Base-by-base conservation (phyloP, 2,797 vertebrate genomes). In the Danio albolineatus region DNA sequence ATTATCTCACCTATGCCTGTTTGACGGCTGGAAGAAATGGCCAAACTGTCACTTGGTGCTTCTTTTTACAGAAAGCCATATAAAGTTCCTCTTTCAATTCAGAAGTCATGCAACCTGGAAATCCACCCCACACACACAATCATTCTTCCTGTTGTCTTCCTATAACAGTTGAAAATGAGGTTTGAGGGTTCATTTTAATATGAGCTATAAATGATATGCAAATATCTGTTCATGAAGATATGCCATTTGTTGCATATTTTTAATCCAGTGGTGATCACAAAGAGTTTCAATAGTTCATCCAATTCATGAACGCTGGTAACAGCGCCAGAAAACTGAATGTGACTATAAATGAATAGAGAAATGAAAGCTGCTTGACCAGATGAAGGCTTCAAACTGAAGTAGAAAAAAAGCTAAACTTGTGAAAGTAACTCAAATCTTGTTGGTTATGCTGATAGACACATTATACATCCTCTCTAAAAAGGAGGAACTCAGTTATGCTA, bases 31-130 rank as follows among this genome's bases (percentile, higher is more conserved):
- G 21, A 39, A 48, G 21, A 61, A 61, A 54, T 72, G 39, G 10
- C 38, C 39, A 51, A 78, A 17, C 41, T 46, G 67, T 8, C 16
- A 56, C 78, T 56, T 49, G 10, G 6, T 0, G 77, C 73, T 64
- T 65, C 69, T 73, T 73, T 73, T 65, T 48, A 38, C 39, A 39
- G 16, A 64, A 64, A 79, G 62, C 7, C 14, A 0, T 13, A 13
- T 5, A 48, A 67, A 17, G 75, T 79, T 79, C 78, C 78, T 79
- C 78, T 79, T 79, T 79, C 10, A 12, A 4, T 65, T 36, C 36
- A 56, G 1, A 10, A 59, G 41, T 67, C 56, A 69, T 73, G 78
- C 49, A 65, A 65, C 69, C 49, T 79, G 69, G 69, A 79, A 65
- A 79, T 79, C 36, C 60, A 56, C 65, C n/a, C 44, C 54, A 61